Percentiles rank a stretch among this genome's conserved stretches.
Evolutionary conservation across 2,113 vertebrate species (phyloP).

Genomic region (Thunnus maccoyii): DNA sequence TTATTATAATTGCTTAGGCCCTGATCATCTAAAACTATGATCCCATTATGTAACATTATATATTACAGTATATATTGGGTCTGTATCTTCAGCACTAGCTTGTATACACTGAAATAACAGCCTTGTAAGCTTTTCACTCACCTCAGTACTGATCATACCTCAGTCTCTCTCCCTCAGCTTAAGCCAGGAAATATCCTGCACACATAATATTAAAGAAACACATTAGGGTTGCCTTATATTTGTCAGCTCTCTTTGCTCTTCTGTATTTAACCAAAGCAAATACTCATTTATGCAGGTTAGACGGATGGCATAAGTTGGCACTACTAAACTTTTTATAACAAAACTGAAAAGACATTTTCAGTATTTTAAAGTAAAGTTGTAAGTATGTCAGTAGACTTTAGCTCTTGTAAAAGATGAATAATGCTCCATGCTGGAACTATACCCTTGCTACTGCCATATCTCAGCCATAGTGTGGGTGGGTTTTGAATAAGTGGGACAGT

Average conservation of each 20-base stretch:
- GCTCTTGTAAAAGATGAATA: neutral
- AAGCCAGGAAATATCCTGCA: no score
- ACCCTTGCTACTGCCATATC: neutral
- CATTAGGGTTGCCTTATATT: no score
- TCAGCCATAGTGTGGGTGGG: neutral
- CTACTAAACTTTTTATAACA: neutral
- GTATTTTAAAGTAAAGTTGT: no score
- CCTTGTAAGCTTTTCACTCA: neutral
- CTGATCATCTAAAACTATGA: neutral
- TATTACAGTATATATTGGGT: constrained; percentile 2
- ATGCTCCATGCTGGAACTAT: neutral
- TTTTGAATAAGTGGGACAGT: neutral
- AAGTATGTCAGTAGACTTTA: neutral
- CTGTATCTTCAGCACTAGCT: neutral
- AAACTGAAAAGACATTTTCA: no score
- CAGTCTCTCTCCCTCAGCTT: neutral
- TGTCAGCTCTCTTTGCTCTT: no score
- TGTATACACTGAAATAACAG: neutral
- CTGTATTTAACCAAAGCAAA: neutral
- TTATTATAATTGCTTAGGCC: neutral
- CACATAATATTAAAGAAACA: no score
- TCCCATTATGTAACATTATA: constrained; percentile 10
- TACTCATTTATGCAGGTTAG: neutral
- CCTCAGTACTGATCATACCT: no score
- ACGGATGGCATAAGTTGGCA: neutral